phyloP scores from a whole-genome alignment of 2,113 vertebrate genomes.

The Emydocephalus ijimae region DNA sequence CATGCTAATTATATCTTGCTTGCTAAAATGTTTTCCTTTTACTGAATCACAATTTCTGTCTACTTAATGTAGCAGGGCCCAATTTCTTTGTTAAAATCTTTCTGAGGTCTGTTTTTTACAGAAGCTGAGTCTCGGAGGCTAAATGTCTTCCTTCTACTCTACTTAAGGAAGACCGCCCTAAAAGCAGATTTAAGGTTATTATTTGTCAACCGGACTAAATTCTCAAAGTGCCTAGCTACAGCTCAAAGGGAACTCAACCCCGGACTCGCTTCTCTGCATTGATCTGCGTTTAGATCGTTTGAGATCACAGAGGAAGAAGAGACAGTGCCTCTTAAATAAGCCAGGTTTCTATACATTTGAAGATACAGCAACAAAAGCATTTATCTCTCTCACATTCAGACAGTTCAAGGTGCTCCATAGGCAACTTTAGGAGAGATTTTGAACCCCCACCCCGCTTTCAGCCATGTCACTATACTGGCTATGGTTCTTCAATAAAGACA shows the following conservation, averaged over 20 bases:
- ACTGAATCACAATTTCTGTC: conserved; percentile 1
- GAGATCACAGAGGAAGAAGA: not conserved
- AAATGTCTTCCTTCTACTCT: too few species aligned
- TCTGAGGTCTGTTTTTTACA: not conserved
- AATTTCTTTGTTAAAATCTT: conserved; percentile 44
- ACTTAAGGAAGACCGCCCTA: not conserved
- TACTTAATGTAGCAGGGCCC: not conserved
- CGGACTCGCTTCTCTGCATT: not conserved
- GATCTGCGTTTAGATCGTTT: not conserved
- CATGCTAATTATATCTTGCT: conserved; percentile 54
- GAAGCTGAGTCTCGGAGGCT: too few species aligned
- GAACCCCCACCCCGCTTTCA: not conserved
- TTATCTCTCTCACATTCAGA: not conserved
- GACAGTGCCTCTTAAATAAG: not conserved
- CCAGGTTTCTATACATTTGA: not conserved
- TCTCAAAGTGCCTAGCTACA: not conserved
- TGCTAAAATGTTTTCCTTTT: conserved; percentile 56
- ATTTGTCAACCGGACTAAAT: not conserved
- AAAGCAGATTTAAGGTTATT: not conserved
- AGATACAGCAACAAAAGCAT: not conserved
- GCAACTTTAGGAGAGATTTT: not conserved
- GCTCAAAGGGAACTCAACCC: not conserved
- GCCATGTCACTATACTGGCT: not conserved
- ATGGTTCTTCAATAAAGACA: not conserved
- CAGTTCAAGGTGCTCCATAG: too few species aligned